Percentiles rank a stretch among this genome's conserved stretches.
Evolutionary conservation across 2,797 vertebrate species (phyloP).

Genomic region (Melopsittacus undulatus): DNA sequence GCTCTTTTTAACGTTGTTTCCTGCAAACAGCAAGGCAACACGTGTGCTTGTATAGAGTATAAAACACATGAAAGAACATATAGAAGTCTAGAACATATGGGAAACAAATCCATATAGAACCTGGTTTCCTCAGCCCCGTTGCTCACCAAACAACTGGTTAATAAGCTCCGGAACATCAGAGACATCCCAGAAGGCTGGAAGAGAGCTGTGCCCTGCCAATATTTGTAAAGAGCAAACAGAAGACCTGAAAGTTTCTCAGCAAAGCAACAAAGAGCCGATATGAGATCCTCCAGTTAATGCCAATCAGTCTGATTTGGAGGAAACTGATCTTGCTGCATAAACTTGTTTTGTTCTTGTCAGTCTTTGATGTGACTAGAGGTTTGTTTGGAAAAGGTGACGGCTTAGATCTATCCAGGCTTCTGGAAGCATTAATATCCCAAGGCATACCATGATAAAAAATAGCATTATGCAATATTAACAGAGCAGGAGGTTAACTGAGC

Average conservation of each 20-base stretch:
- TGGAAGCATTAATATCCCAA: conserved; percentile 43
- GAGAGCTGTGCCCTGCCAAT: neutral
- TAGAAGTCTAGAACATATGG: neutral
- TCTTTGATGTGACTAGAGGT: conserved; percentile 57
- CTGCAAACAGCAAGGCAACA: neutral
- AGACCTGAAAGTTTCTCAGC: conserved; percentile 38
- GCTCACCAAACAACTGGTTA: conserved; percentile 13
- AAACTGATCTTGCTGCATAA: conserved; percentile 5
- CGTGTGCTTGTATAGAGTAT: neutral
- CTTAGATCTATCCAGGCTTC: conserved; percentile 50
- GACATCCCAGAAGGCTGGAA: conserved; percentile 23
- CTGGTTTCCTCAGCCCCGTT: neutral
- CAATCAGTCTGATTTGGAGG: conserved; percentile 13
- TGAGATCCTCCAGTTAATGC: conserved; percentile 42
- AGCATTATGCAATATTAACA: neutral
- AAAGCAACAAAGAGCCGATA: conserved; percentile 36
- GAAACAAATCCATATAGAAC: neutral
- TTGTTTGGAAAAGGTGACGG: conserved; percentile 33
- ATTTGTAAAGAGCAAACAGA: conserved; percentile 61
- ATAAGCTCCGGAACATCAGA: conserved; percentile 38
- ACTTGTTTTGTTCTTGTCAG: conserved; percentile 57
- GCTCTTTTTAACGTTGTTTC: neutral
- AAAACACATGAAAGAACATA: neutral
- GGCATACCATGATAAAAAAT: neutral
- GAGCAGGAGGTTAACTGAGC: conserved; percentile 18